Base-by-base conservation (phyloP, 2,888 invertebrate genomes). In the Tinea semifulvella region DNA sequence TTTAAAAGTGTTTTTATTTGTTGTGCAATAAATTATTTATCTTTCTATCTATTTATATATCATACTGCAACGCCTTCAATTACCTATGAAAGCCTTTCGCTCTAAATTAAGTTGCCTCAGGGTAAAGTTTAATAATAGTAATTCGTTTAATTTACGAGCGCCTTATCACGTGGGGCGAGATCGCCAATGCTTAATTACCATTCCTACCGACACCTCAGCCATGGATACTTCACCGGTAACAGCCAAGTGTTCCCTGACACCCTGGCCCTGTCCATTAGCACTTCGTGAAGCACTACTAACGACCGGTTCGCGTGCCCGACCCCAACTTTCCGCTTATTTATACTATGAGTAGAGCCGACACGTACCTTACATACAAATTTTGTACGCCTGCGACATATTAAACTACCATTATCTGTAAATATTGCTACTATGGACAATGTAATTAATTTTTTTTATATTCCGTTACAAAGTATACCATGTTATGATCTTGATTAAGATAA, bases 321-420 rank as follows among this genome's bases (percentile, higher is more conserved):
- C 60, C 63, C 68, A 65, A 65, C 74, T 74, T 69, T 63, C 69
- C 65, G 75, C 68, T 73, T 77, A 73, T 79, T 77, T 77, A 75
- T 73, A 72, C 67, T 63, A 65, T 60, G 70, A 65, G 59, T 61
- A 64, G 61, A 66, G 65, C 65, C 67, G 68, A 70, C 68, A 57
- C 54, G 55, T 56, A 56, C 54, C 59, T 63, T 58, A 63, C 66
- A 65, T 68, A 71, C 67, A 64, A 69, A 66, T 63, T 61, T 63
- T 63, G 61, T 65, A 61, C 56, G 60, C 53, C 57, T 56, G 65
- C 65, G 68, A 73, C 73, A 74, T 76, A 76, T 76, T 72, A 74
- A 73, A 69, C 67, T 66, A 65, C 65, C 69, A 71, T 73, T 74
- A 75, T 65, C 68, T 35, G 44, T 35, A 35, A 35, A 35, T 35